Percentiles rank a stretch among this genome's conserved stretches.
Evolutionary conservation across 2,797 vertebrate species (phyloP).

Genomic region (Darevskia mixta): DNA sequence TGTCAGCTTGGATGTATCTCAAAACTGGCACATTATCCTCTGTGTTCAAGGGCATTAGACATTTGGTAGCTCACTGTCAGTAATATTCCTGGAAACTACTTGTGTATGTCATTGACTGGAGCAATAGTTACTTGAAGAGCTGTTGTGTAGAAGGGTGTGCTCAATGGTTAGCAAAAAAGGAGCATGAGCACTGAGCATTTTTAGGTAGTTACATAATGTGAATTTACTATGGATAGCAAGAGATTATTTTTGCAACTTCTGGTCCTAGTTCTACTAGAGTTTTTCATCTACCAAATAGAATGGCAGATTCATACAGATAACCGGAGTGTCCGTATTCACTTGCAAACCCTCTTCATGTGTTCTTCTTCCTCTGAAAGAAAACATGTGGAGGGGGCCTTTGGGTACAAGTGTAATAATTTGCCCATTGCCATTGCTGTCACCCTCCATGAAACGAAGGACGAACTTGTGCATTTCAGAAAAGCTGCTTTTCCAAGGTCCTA

Average conservation of each 20-base stretch:
- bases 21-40: conserved; percentile 71
- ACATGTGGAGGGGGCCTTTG: too few species aligned
- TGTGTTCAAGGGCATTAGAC: conserved; percentile 72
- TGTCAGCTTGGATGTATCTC: conserved; percentile 67
- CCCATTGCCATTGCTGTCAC: too few species aligned
- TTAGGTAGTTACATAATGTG: not conserved
- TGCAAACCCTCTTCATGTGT: too few species aligned
- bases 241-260: not conserved
- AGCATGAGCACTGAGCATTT: conserved; percentile 16
- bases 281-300: conserved; percentile 13
- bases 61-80: conserved; percentile 63
- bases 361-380: too few species aligned
- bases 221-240: not conserved
- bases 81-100: conserved; percentile 62
- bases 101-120: conserved; percentile 59
- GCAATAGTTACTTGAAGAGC: conserved; percentile 62
- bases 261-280: not conserved
- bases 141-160: conserved; percentile 45
- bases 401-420: too few species aligned
- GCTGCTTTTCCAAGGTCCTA: too few species aligned
- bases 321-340: not conserved
- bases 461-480: too few species aligned
- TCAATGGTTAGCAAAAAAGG: conserved; percentile 41
- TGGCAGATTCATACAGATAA: not conserved
- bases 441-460: too few species aligned